These are phyloP conservation scores for Lanius ludovicianus DNA, from an alignment of 2,113 vertebrate genomes.

Conservation along the genomic window DNA sequence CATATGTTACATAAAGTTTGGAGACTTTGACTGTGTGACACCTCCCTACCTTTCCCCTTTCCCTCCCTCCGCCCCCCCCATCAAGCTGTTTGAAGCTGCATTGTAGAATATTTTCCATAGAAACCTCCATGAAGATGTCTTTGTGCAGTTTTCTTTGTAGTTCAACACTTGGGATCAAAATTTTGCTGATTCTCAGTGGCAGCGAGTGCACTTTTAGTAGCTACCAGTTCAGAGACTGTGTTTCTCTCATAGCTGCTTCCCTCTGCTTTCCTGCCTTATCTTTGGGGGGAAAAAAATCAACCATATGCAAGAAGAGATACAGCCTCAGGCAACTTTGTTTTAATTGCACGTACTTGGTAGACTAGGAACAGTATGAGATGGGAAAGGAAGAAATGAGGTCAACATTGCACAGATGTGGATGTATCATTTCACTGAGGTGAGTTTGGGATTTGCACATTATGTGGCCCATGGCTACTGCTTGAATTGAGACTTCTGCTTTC, in stretches of 20 bases:
- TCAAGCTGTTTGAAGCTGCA: background rate
- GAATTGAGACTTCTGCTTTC: background rate
- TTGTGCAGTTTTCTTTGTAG: background rate
- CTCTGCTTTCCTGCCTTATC: background rate
- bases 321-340: background rate
- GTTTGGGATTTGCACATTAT: background rate
- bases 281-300: background rate
- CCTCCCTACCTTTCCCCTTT: background rate
- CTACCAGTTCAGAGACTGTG: background rate
- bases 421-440: background rate
- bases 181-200: background rate
- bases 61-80: rapidly evolving
- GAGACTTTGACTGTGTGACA: background rate
- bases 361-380: background rate
- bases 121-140: background rate
- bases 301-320: background rate
- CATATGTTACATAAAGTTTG: background rate
- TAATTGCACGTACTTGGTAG: background rate
- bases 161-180: background rate
- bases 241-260: background rate
- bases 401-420: background rate
- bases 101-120: background rate
- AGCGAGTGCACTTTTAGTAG: background rate
- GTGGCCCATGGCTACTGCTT: background rate
- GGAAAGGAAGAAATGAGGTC: background rate